phyloP scores from a whole-genome alignment of 2,113 vertebrate species.

The Guaruba guarouba region DNA sequence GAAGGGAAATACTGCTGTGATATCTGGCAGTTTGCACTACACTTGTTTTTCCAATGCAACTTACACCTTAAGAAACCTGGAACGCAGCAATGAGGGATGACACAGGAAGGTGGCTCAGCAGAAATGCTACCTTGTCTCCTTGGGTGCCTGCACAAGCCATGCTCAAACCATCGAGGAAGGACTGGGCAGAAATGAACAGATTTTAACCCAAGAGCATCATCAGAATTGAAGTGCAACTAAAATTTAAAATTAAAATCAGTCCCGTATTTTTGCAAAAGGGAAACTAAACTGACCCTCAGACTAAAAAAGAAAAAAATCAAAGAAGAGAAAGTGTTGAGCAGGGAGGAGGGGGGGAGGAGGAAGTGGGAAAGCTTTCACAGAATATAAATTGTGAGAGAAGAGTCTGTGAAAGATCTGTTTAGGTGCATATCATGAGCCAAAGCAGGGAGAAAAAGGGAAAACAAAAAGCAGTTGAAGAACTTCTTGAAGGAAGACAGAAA shows the following conservation, averaged over 20 bases:
- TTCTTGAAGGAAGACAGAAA: neutral
- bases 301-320: neutral
- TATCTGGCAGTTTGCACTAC: neutral
- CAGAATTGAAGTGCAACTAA: neutral
- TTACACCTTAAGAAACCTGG: neutral
- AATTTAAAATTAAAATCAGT: constrained; percentile 53
- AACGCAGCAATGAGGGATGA: neutral
- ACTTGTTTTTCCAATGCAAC: neutral
- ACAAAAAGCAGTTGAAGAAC: constrained; percentile 16
- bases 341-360: neutral
- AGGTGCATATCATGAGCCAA: neutral
- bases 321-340: constrained; percentile 5
- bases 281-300: constrained; percentile 33
- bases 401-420: constrained; percentile 52
- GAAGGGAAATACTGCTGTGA: neutral
- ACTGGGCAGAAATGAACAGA: neutral
- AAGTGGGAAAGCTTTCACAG: constrained; percentile 43
- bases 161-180: neutral
- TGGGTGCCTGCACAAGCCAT: neutral
- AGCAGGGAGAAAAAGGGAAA: neutral
- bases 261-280: neutral
- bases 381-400: constrained; percentile 32
- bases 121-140: neutral
- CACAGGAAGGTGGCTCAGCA: neutral
- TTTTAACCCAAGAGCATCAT: neutral